Evolutionary conservation across 2,797 vertebrate genomes (phyloP).

Genomic region (Myripristis murdjan): DNA sequence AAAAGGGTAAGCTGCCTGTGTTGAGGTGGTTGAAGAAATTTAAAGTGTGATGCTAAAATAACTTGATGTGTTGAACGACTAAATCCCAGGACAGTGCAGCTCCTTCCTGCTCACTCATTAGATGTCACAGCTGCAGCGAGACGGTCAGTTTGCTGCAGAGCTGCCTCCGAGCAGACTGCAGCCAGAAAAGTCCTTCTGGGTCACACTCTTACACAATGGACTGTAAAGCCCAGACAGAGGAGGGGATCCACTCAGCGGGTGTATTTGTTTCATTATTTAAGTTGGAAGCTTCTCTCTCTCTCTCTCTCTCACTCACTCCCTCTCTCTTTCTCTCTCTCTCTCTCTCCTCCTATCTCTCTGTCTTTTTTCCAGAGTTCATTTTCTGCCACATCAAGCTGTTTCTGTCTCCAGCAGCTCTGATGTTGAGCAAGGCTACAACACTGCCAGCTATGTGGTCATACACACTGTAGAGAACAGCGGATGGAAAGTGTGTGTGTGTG

Average conservation of each 20-base stretch:
- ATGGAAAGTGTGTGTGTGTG: slow-evolving; percentile 1
- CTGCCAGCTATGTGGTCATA: slow-evolving; percentile 59
- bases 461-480: background rate
- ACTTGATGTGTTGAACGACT: no score
- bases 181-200: slow-evolving; percentile 22
- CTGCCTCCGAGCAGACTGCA: slow-evolving; percentile 21
- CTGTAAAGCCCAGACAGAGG: slow-evolving; percentile 39
- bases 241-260: slow-evolving; percentile 25
- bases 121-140: no score
- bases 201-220: slow-evolving; percentile 46
- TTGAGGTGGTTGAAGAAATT: no score
- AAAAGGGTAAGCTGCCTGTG: no score
- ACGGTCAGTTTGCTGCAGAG: background rate
- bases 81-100: no score
- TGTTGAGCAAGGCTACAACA: slow-evolving; percentile 61
- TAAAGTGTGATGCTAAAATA: no score
- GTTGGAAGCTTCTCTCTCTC: no score
- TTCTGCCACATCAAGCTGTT: slow-evolving; percentile 56
- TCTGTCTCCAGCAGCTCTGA: slow-evolving; percentile 59
- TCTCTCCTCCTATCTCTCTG: slow-evolving; percentile 34
- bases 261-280: slow-evolving; percentile 47
- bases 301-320: no score
- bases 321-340: no score
- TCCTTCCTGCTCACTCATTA: no score
- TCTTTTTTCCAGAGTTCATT: slow-evolving; percentile 22